Conservation (phyloP, 2,113 vertebrate genomes). For the Perognathus longimembris region DNA sequence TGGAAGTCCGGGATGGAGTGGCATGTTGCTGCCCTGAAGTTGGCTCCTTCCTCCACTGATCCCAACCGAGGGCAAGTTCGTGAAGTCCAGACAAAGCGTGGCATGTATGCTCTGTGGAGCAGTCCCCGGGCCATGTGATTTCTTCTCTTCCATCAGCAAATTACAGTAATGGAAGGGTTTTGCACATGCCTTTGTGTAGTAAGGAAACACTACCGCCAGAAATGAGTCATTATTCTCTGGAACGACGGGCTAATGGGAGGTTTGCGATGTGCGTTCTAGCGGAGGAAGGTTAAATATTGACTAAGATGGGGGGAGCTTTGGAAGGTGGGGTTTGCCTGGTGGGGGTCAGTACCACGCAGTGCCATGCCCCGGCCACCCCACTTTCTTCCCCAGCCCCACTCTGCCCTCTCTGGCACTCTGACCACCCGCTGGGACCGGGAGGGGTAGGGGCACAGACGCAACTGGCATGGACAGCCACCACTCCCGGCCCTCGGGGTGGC, state of each 20-base stretch:
- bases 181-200: background rate
- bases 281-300: constrained; percentile 57
- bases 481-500: background rate
- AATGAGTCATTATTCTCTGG: constrained; percentile 58
- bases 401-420: background rate
- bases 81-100: fast-evolving
- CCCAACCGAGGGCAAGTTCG: background rate
- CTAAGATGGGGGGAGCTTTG: background rate
- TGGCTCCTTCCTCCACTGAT: background rate
- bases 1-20: background rate
- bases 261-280: background rate
- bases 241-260: constrained; percentile 24
- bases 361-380: background rate
- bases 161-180: background rate
- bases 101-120: fast-evolving
- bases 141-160: background rate
- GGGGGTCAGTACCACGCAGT: no score
- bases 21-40: background rate
- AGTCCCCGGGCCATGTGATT: background rate
- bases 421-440: fast-evolving
- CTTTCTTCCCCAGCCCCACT: fast-evolving
- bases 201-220: background rate
- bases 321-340: background rate
- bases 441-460: fast-evolving
- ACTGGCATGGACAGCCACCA: no score